Evolutionary conservation across 92 coral and sea anemone species (phyloP).

Genomic region (Virgularia gustaviana): DNA sequence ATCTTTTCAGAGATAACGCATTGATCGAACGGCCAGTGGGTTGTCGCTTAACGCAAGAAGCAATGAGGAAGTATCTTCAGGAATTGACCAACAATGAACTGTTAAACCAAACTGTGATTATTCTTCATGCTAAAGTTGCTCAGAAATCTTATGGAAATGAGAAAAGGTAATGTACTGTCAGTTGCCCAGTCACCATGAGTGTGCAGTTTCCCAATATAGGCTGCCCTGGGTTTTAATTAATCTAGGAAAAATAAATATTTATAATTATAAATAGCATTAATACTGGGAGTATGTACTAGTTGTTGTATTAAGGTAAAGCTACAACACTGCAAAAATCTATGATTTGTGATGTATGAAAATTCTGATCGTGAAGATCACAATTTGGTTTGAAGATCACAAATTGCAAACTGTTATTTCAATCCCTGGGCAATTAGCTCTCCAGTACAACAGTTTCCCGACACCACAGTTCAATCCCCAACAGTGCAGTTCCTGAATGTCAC

Average conservation of each 20-base stretch:
- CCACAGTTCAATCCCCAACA: too few species aligned
- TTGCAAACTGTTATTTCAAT: too few species aligned
- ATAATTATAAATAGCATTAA: background rate
- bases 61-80: constrained; percentile 80
- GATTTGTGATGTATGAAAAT: too few species aligned
- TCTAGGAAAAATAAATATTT: background rate
- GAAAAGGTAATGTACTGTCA: too few species aligned
- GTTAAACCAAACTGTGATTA: constrained; percentile 81
- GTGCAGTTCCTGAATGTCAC: too few species aligned
- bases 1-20: background rate
- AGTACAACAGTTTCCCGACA: too few species aligned
- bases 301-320: background rate
- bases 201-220: background rate
- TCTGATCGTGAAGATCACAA: too few species aligned
- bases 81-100: constrained; percentile 82
- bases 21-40: constrained; percentile 6
- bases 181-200: background rate
- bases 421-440: too few species aligned
- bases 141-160: constrained; percentile 99
- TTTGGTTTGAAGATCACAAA: too few species aligned
- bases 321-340: too few species aligned
- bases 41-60: constrained; percentile 67
- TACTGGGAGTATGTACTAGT: background rate
- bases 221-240: background rate
- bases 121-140: constrained; percentile 98